Evolutionary conservation across 1,140 invertebrate species (phyloP), one percentile per base, ranked within the genome.

Genomic region (Helicorthomorpha holstii): DNA sequence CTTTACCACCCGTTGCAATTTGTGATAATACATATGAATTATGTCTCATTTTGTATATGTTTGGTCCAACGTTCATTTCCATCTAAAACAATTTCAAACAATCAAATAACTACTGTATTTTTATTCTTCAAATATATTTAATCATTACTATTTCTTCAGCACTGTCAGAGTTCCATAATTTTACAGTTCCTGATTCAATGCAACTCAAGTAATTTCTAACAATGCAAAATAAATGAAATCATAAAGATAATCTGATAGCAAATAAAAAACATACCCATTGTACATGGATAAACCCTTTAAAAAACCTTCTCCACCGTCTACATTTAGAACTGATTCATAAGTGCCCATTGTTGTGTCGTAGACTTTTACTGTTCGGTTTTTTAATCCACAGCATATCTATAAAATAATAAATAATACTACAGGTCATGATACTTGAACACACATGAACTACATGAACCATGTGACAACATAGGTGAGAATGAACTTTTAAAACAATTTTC

Each of bases 1-100:
- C 77, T 58, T 79, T 73, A 10, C 84, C 82, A 19, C 81, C 82
- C 16, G 79, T 82, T 1, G 77, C 81, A 57, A 83, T 69, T 10
- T 75, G 58, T 54, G 69, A 66, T 52, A 56, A 58, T 25, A 71
- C 52, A 26, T 55, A 27, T 24, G 51, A 56, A 38, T 73, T 73
- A 47, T 73, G 69, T 50, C 66, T 58, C 72, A 82, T 74, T 56
- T 67, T 66, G 29, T 65, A 61, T n/a, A 78, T 63, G 60, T 65
- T 66, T 49, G 58, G 54, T 27, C 62, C 69, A 60, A 58, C 61
- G 48, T 60, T 61, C 27, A 64, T 54, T 25, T 52, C 44, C 3
- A 41, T 3, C 51, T 52, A 22, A 7, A 46, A 19, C 12, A 22
- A 41, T 41, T 41, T 41, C 38, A 12, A 12, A 19, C 19, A 41